Base-by-base conservation (phyloP, 2,888 invertebrate species). In the Aphrophora alni region DNA sequence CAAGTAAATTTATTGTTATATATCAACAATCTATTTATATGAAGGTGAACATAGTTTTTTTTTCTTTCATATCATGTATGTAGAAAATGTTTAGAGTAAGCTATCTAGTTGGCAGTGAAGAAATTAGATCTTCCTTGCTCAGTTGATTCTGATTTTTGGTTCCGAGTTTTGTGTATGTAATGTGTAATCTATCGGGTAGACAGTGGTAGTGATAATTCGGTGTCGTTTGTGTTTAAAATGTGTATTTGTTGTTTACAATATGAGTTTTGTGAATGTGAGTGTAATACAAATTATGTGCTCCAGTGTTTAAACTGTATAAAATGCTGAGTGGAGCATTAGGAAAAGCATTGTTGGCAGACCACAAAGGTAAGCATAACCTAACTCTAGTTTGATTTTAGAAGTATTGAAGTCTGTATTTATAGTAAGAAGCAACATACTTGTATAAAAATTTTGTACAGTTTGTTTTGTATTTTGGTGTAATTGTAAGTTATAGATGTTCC, bases 301-400 rank as follows among this genome's bases (percentile, higher is more conserved):
- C 59, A 59, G 14, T 59, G 21, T 21, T 59, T 59, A 21, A 7
- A 59, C 59, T 59, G 59, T 59, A 59, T 12, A 59, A 59, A 21
- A 59, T 59, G 59, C 59, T 21, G 59, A 59, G 21, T 59, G 59
- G 59, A 59, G 59, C 59, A 59, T 44, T 44, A 44, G 44, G 44
- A 44, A 44, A 44, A 44, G 17, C 44, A 44, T 59, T 59, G 59
- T 59, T 59, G 59, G 59, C 59, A 59, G 21, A 59, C 59, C 59
- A 59, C 59, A 59, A 59, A 59, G 59, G 59, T 59, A 59, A 59
- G 59, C 21, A n/a, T 59, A 59, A 59, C 59, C 59, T 59, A 59
- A 59, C 59, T 21, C 21, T 14, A 14, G 44, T 44, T 14, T n/a
- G n/a, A n/a, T 8, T 33, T 33, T 5, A 33, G 33, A 33, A 33